Evolutionary conservation across 1,140 invertebrate genomes (phyloP), one percentile per base, ranked within the genome.

Genomic region (Drepana arcuata): DNA sequence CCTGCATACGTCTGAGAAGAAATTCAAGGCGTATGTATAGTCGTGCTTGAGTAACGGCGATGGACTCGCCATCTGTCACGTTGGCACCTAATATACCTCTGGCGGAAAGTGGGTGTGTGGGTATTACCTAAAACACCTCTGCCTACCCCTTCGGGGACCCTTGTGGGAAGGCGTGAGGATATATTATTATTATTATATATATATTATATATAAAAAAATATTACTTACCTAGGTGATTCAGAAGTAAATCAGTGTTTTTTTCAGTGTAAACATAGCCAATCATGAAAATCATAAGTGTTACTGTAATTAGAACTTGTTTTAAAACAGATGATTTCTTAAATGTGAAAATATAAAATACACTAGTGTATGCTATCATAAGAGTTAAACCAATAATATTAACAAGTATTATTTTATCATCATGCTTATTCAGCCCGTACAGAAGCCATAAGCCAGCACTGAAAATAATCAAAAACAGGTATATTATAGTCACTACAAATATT

Each of bases 311-410:
- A 30, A 84, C 67, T 48, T 88, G 86, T 43, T 72, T 86, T 21
- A 86, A 36, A 29, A 86, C 69, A 12, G 42, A 36, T 4, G 65
- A 56, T 65, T 89, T 91, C 47, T 88, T 88, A 11, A 87, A 68
- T 25, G 86, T 88, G 57, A 87, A 92, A 2, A 84, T 55, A 35
- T 87, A 86, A 69, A 88, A 92, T 36, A 90, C 83, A 13, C 85
- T 46, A 10, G 87, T 75, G 61, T 93, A 93, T 14, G 70, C 78
- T 30, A 86, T 64, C 80, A 92, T 90, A 23, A 93, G 77, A 24
- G 79, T 46, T n/a, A 86, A 53, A 15, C 92, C 92, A 61, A 91
- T 85, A 15, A 84, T 61, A 73, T 93, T 93, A 1, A 92, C 90
- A 45, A 88, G 64, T 30, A 89, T 84, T 44, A 93, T 82, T 41